Evolutionary conservation across 2,113 vertebrate genomes (phyloP).

Genomic region (Hymenochirus boettgeri): DNA sequence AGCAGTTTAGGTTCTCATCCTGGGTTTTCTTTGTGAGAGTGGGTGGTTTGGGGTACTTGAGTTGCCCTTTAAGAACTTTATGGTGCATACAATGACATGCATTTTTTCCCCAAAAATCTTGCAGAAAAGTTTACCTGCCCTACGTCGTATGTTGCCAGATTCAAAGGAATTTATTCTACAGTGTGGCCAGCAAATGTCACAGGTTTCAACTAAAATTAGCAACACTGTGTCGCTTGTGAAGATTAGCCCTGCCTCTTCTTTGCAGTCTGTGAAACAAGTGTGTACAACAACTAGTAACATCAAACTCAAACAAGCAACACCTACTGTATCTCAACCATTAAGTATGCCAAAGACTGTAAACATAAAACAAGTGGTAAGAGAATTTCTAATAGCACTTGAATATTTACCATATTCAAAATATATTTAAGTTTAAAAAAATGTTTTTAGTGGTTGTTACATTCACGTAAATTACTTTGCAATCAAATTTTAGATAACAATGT

Average conservation of each 20-base stretch:
- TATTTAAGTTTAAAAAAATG: too few relatives aligned
- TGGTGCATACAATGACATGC: too few relatives aligned
- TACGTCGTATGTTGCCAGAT: conserved; percentile 78
- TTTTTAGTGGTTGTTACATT: too few relatives aligned
- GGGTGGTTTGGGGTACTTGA: too few relatives aligned
- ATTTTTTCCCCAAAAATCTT: conserved; percentile 18
- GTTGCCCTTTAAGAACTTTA: too few relatives aligned
- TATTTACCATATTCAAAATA: too few relatives aligned
- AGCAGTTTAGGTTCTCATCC: too few relatives aligned
- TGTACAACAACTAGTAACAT: conserved; percentile 49
- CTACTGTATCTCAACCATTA: conserved; percentile 26
- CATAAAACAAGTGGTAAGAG: conserved; percentile 70
- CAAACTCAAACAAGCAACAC: conserved; percentile 50
- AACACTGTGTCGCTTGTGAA: conserved; percentile 25
- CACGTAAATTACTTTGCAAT: too few relatives aligned
- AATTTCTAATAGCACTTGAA: too few relatives aligned
- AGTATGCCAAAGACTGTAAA: conserved; percentile 54
- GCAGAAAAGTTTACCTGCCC: conserved; percentile 85
- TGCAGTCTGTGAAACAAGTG: conserved; percentile 45
- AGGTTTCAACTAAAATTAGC: conserved; percentile 1
- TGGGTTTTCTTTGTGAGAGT: too few relatives aligned
- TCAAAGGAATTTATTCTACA: conserved; percentile 85
- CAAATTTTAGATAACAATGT: too few relatives aligned
- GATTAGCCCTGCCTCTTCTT: conserved; percentile 30
- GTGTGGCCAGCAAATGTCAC: conserved; percentile 64